Percentiles rank a stretch among this genome's conserved stretches.
Evolutionary conservation across 1,140 invertebrate genomes (phyloP).

Genomic region (Ceratoteleas bidentatus): DNA sequence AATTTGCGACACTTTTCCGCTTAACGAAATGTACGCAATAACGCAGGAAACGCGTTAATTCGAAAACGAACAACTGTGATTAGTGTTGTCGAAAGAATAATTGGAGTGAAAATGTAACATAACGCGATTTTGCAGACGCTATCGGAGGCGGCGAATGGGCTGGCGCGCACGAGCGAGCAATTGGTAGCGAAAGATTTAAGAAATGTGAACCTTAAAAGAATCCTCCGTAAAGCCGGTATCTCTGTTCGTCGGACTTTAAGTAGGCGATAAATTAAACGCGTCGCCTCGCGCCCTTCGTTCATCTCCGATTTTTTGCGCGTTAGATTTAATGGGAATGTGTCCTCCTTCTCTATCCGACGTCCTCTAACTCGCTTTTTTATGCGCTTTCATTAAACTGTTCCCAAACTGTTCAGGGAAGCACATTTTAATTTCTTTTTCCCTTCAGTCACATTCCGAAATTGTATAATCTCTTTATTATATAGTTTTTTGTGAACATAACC

Average conservation of each 20-base stretch:
- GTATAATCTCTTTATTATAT: too few relatives aligned
- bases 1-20: too few relatives aligned
- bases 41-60: background rate
- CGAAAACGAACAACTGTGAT: too few relatives aligned
- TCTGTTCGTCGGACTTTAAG: slow-evolving; percentile 71
- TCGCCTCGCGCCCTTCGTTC: slow-evolving; percentile 45
- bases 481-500: too few relatives aligned
- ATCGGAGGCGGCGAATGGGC: slow-evolving; percentile 57
- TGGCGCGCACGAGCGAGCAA: slow-evolving; percentile 57
- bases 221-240: slow-evolving; percentile 61
- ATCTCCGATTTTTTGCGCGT: slow-evolving; percentile 66
- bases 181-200: slow-evolving; percentile 64
- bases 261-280: slow-evolving; percentile 78
- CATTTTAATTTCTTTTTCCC: too few relatives aligned
- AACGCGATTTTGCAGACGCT: slow-evolving; percentile 49
- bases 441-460: too few relatives aligned
- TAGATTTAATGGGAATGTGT: slow-evolving; percentile 75
- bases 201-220: slow-evolving; percentile 69
- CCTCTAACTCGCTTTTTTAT: slow-evolving; percentile 58
- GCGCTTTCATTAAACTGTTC: slow-evolving; percentile 71
- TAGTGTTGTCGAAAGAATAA: background rate
- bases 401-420: slow-evolving; percentile 4
- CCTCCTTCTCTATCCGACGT: slow-evolving; percentile 15
- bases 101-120: slow-evolving; percentile 31
- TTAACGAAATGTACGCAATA: background rate